Evolutionary conservation across 2,113 vertebrate genomes (phyloP), one percentile per base, ranked within the genome.

Genomic region (Megaleporinus macrocephalus): DNA sequence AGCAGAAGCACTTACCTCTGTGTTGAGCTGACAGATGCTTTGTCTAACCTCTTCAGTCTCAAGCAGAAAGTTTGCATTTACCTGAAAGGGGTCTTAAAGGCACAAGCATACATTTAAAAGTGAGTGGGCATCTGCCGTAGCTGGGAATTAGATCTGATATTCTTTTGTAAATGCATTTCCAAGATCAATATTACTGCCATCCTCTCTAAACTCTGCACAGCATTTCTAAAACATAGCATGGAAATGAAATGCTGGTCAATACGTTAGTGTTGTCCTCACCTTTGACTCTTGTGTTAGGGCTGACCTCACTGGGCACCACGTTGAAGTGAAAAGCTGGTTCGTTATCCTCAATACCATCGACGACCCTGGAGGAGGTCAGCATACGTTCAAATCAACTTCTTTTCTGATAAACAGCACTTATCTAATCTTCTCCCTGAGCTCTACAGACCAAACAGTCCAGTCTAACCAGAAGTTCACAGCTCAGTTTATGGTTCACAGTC

Each of bases 261-360:
- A 1, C 0, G 12, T 36, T 9, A 36, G 18, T 33, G 62, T 33
- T 30, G 29, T 30, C 27, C 76, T 89, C 90, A 93, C 87, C 94
- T 93, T 80, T 81, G 61, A 70, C 62, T 27, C 74, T 87, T 63
- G 73, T 69, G 4, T 88, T 91, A 22, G 30, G 13, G 14, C 72
- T 44, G 55, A 51, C 83, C 59, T 86, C 90, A 0, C 57, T 85
- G n/a, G 87, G 82, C 66, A 95, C 94, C 15, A 84, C 6, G 41
- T 94, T 94, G 87, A 98, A 97, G 33, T 93, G 93, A 94, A 97
- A 98, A 0, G 92, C 83, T 16, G 87, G 91, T 11, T 92, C 89
- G 0, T 95, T 93, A 86, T 98, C 97, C 84, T 99, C 97, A 44
- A 96, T 97, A 80, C 97, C 97, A 30, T 99, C 97, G 84, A 98